Evolutionary conservation across 2,797 vertebrate species (phyloP), one percentile per base, ranked within the genome.

Genomic region (Gymnothorax javanicus): DNA sequence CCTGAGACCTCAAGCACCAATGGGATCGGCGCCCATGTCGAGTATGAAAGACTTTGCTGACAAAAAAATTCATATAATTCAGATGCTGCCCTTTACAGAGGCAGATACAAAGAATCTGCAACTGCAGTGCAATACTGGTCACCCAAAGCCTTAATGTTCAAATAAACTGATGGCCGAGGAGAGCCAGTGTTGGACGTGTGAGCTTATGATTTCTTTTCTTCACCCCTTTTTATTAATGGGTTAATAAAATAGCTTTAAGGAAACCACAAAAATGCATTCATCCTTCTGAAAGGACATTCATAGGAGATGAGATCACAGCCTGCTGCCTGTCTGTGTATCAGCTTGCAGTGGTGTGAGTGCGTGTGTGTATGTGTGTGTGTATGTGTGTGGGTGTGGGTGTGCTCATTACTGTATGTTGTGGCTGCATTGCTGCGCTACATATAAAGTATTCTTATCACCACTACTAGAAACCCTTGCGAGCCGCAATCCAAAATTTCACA

Each of bases 291-390:
- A 93, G 93, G 89, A 92, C 92, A 95, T 95, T 95, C 93, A 94
- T 90, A 93, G 92, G 90, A 91, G 89, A 93, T 95, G 94, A 95
- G 93, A 92, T 95, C 94, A 94, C 92, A 88, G 89, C 89, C 75
- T 79, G 50, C 75, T 54, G 77, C 50, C 87, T 90, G 91, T 92
- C 92, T 92, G 90, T 93, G 90, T 92, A 90, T 90, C 90, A 91
- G 90, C 87, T 90, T 79, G 82, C 84, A 7, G 82, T 13, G 4
- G 67, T 20, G 23, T 82, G 81, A 86, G 82, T 77, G 43, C 83
- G 75, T 43, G 33, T 43, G 33, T 43, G 33, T 43, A 2, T 43
- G 33, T 43, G 2, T 43, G 33, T 43, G 33, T 43, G 33, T 43
- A 43, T 43, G 71, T 69, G 71, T 50, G 67, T 62, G 85, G 54